Evolutionary conservation across 2,113 vertebrate genomes (phyloP), one percentile per base, ranked within the genome.

Genomic region (Thamnophis sirtalis): DNA sequence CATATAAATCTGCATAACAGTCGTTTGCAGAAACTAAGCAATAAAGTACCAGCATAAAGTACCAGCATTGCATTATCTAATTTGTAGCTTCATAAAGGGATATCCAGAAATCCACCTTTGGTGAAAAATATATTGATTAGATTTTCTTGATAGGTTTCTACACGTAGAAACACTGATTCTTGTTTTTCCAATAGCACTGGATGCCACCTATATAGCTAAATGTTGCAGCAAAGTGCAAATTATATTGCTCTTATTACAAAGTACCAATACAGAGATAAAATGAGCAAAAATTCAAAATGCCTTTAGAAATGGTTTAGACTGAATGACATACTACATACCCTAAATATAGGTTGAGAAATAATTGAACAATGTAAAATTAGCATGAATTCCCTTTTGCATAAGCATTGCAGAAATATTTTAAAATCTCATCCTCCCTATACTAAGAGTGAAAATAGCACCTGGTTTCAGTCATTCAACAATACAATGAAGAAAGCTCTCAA

Each of bases 41-140:
- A 33, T 63, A 80, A n/a, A 63, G 6, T 4, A 56, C 19, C 55
- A 56, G 55, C 55, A 56, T 56, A 56, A 56, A 19, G 19, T 21
- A 19, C 8, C 48, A 28, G 4, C 13, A 89, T 2, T n/a, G 63
- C 84, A 92, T 38, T 68, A 55, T 80, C 49, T 68, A 24, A 56
- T 87, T 87, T 26, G 54, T 9, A 85, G 51, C 21, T 24, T 94
- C 92, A 60, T 92, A 85, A 90, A 51, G 17, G 60, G 33, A 17
- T 91, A 88, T 28, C 84, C 43, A 22, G 55, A 91, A 85, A n/a
- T 51, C 91, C n/a, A 68, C 90, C 88, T 80, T 84, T 58, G 92
- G 73, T 22, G 89, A 53, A 87, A 91, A 92, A 56, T 85, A 9
- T 89, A 88, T 63, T 89, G 88, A 33, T 92, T 92, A 91, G 58